Base-by-base conservation (phyloP, 2,888 invertebrate species). In the Drosophila lacicola region DNA sequence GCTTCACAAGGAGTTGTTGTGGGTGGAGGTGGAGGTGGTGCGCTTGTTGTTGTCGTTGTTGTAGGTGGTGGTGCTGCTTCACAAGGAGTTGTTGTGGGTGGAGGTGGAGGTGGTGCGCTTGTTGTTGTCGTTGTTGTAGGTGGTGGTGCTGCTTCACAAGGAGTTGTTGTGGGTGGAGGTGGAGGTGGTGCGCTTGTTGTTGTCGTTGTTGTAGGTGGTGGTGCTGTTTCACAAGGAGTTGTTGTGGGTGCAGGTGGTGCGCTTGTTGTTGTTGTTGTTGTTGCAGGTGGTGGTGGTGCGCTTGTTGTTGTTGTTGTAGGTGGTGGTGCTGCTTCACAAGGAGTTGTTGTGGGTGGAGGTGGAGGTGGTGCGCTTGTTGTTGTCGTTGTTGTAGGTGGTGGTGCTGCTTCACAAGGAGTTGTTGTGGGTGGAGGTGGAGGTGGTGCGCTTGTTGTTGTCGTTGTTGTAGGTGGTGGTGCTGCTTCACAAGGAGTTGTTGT, bases 401-500 rank as follows among this genome's bases (percentile, higher is more conserved):
- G 29, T 8, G 29, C 8, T 29, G 29, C 8, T 29, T 17, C 17
- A 17, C 17, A 17, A 17, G 2, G 17, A 17, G 8, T 29, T 29
- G 29, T 8, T 8, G 29, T 29, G 8, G 29, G 8, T 29, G 29
- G 0, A 2, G 25, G 25, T 25, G 37, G 11, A 8, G 29, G 29
- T 8, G 29, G 29, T 29, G 29, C 29, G 29, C 29, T 29, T 29
- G 29, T 29, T 29, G 29, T 8, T 29, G 29, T 29, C 29, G 29
- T 8, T 29, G 29, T 29, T 29, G 29, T 8, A 2, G 60, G 41
- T 4, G 50, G 49, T 62, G 2, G 25, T 36, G 36, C 42, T 25
- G 44, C 11, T 13, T 36, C 25, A 25, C 44, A 58, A 0, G 73
- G 55, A 0, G 57, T 11, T 2, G 54, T 60, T 3, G 67, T 56